Conservation (phyloP, 2,888 invertebrate genomes). For the Ischnus inquisitorius region DNA sequence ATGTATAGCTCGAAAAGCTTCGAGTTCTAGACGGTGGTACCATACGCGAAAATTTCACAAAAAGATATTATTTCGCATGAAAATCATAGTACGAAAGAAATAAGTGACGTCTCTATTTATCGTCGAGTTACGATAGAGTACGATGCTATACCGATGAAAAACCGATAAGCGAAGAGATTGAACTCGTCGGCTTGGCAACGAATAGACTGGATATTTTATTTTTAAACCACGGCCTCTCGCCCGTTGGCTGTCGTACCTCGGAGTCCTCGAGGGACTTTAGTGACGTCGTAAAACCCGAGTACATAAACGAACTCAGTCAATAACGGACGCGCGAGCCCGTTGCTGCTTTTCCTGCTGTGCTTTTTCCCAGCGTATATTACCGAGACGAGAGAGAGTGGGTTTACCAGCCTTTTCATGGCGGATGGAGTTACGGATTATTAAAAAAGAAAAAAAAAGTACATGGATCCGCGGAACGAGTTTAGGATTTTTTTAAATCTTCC, state of each 20-base stretch:
- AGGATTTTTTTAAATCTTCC: not conserved
- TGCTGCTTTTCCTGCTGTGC: constrained; percentile 40
- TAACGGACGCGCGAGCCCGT: constrained; percentile 74
- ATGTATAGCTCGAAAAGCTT: not conserved
- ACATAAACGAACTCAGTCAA: constrained; percentile 84
- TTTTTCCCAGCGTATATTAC: constrained; percentile 23
- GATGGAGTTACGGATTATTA: constrained; percentile 81
- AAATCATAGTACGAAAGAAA: not conserved
- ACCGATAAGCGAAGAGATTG: constrained; percentile 13
- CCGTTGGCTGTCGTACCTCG: constrained; percentile 43
- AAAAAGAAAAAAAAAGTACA: constrained; percentile 72
- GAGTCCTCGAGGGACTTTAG: constrained; percentile 77
- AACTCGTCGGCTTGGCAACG: constrained; percentile 22
- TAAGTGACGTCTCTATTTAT: not conserved
- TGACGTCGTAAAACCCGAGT: constrained; percentile 82
- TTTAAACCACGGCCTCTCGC: constrained; percentile 73
- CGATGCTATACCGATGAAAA: constrained; percentile 17
- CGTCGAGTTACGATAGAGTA: constrained; percentile 1
- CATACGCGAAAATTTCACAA: not conserved
- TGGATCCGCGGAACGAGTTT: constrained; percentile 5
- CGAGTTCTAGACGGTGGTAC: not conserved
- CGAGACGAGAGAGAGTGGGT: constrained; percentile 63
- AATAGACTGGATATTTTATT: constrained; percentile 74
- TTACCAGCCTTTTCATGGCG: constrained; percentile 79
- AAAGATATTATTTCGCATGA: not conserved